Evolutionary conservation across 1,140 invertebrate genomes (phyloP).

Genomic region (Euwallacea fornicatus): DNA sequence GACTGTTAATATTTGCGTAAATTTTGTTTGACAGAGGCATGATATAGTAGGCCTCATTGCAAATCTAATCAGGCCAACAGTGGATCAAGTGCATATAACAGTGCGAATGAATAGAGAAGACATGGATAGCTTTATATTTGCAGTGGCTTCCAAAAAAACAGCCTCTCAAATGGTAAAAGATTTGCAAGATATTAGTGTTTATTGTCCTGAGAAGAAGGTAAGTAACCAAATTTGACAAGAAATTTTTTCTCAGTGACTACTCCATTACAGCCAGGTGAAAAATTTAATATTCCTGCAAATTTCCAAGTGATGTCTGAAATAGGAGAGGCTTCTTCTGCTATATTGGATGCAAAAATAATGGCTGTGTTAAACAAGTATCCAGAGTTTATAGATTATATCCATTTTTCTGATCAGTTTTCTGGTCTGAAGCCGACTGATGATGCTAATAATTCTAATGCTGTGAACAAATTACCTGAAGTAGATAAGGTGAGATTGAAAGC

Average conservation of each 20-base stretch:
- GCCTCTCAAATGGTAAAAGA: conserved; percentile 85
- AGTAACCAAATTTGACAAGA: background rate
- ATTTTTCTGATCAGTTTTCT: conserved; percentile 95
- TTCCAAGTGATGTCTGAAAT: conserved; percentile 90
- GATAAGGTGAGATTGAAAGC: conserved; percentile 44
- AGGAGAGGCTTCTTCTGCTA: conserved; percentile 77
- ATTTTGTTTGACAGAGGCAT: conserved; percentile 68
- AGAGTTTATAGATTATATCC: conserved; percentile 90
- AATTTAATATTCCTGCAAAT: conserved; percentile 78
- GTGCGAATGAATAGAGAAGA: conserved; percentile 88
- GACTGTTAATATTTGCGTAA: background rate
- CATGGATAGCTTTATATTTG: conserved; percentile 93
- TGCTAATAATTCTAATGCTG: conserved; percentile 29
- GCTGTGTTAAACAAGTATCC: conserved; percentile 84
- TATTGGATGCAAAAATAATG: conserved; percentile 83
- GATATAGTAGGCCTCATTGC: conserved; percentile 88
- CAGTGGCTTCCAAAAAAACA: conserved; percentile 87
- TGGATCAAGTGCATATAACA: conserved; percentile 84
- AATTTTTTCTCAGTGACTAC: background rate
- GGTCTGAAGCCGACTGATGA: conserved; percentile 83
- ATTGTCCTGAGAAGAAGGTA: conserved; percentile 81
- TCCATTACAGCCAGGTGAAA: conserved; percentile 66
- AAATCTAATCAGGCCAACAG: conserved; percentile 79
- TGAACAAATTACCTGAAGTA: conserved; percentile 50
- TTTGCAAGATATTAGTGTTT: conserved; percentile 90